Evolutionary conservation across 2,797 vertebrate species (phyloP).

Genomic region (Limosa lapponica): DNA sequence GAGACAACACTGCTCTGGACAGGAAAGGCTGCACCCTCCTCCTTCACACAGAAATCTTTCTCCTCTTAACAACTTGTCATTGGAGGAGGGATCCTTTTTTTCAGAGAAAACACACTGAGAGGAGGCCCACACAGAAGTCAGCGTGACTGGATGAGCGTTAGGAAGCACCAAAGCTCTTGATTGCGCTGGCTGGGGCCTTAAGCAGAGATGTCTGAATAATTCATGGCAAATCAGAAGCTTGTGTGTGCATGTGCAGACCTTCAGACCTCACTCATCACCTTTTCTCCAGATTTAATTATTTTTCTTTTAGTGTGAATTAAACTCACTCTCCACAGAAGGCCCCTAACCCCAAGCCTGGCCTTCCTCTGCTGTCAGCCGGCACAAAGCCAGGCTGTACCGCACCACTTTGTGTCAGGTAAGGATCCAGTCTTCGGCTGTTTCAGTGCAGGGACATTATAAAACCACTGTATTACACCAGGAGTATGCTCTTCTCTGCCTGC

Average conservation of each 20-base stretch:
- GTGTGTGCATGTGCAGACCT: not conserved
- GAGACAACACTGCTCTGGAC: not conserved
- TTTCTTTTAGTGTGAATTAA: not conserved
- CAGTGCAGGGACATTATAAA: not conserved
- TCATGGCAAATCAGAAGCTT: not conserved
- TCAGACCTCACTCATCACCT: not conserved
- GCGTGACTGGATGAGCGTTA: accelerated
- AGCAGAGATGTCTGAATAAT: not conserved
- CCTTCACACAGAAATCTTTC: not conserved
- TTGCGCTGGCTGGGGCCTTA: accelerated
- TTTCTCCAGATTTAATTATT: not conserved
- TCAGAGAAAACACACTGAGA: not conserved
- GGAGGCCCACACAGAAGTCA: not conserved
- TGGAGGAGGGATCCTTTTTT: not conserved
- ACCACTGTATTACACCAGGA: accelerated
- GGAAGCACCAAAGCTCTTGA: accelerated
- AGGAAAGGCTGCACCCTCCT: not conserved
- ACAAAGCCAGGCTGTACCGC: not conserved
- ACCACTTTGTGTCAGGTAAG: accelerated
- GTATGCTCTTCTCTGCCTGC: not conserved
- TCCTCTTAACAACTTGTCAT: not conserved
- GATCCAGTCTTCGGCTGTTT: accelerated
- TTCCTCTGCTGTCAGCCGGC: not conserved
- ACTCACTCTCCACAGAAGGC: not conserved
- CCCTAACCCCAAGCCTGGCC: not conserved